Evolutionary conservation across 2,113 vertebrate species (phyloP).

Genomic region (Equus przewalskii): DNA sequence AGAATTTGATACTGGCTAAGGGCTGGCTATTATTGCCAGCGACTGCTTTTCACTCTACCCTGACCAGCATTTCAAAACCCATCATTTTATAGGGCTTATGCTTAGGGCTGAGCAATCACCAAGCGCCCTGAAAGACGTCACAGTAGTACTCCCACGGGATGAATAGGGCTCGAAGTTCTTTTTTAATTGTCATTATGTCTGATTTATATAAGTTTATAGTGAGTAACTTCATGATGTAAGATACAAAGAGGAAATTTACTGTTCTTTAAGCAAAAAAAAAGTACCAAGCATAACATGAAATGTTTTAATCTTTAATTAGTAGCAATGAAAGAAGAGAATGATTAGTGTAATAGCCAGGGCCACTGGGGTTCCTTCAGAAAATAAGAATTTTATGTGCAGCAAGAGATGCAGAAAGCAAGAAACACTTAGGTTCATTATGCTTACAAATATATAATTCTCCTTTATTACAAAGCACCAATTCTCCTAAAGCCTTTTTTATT

Average conservation of each 20-base stretch:
- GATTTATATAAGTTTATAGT: constrained; percentile 84
- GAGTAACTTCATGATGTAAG: constrained; percentile 66
- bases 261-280: constrained; percentile 48
- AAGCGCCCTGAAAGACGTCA: constrained; percentile 93
- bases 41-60: constrained; percentile 82
- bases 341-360: not conserved
- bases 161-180: constrained; percentile 83
- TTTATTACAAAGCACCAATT: not conserved
- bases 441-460: not conserved
- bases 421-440: not conserved
- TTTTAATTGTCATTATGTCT: constrained; percentile 83
- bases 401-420: not conserved
- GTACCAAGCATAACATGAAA: not conserved
- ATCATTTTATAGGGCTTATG: constrained; percentile 92
- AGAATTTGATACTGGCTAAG: constrained; percentile 16
- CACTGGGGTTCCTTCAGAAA: not conserved
- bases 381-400: not conserved
- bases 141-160: constrained; percentile 87
- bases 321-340: constrained; percentile 48
- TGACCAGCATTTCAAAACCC: constrained; percentile 84
- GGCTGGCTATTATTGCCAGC: constrained; percentile 55
- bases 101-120: constrained; percentile 88
- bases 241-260: constrained; percentile 57
- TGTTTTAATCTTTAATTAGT: constrained; percentile 51
- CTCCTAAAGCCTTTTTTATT: not conserved